Conservation (phyloP, 2,888 invertebrate genomes). For the Macrophya annulata region DNA sequence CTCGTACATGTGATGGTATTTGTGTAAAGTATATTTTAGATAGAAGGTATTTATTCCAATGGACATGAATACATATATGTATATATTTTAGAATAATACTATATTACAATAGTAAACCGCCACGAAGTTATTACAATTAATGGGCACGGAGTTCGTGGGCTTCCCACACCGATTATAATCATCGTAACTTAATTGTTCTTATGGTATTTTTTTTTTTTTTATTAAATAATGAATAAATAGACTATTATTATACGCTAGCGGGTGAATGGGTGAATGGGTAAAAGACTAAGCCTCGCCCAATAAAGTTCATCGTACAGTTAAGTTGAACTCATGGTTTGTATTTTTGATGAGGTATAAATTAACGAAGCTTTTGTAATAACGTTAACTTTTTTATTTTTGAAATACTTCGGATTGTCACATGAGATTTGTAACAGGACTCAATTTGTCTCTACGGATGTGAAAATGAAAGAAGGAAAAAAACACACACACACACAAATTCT, state of each 20-base stretch:
- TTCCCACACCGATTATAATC: slow-evolving; percentile 54
- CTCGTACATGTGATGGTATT: neutral
- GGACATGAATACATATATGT: slow-evolving; percentile 1
- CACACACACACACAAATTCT: too few relatives aligned
- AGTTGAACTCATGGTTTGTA: slow-evolving; percentile 38
- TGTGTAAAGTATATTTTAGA: slow-evolving; percentile 1
- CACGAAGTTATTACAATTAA: slow-evolving; percentile 45
- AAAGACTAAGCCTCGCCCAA: slow-evolving; percentile 16
- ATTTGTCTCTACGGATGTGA: neutral
- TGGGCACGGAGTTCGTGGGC: slow-evolving; percentile 53
- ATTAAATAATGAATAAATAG: slow-evolving; percentile 49
- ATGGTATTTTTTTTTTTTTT: slow-evolving; percentile 42
- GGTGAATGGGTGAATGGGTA: slow-evolving; percentile 32
- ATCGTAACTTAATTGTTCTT: slow-evolving; percentile 49
- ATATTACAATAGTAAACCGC: slow-evolving; percentile 15
- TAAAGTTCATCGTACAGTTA: slow-evolving; percentile 52
- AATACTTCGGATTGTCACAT: neutral
- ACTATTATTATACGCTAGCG: neutral
- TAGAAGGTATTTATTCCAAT: slow-evolving; percentile 13
- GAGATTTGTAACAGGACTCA: neutral
- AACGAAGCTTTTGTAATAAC: neutral
- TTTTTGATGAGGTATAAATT: neutral
- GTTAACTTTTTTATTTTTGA: neutral
- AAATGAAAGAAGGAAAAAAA: neutral
- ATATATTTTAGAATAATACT: slow-evolving; percentile 14